Evolutionary conservation across 1,140 invertebrate species (phyloP).

Genomic region (Drosophila hydei): DNA sequence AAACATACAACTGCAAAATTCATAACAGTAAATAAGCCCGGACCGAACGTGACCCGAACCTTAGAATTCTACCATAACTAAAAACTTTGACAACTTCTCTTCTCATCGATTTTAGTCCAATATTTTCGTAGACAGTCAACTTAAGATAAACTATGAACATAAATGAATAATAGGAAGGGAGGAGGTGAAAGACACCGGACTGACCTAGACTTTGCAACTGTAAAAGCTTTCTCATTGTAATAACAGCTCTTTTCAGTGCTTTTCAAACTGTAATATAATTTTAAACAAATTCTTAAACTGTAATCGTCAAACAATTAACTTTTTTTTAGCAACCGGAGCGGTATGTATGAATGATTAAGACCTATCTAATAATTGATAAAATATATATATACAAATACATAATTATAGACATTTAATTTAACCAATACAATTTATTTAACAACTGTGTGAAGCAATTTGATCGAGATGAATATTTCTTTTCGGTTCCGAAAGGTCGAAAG

Average conservation of each 20-base stretch:
- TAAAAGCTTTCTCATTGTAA: conserved; percentile 62
- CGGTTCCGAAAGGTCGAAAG: conserved; percentile 15
- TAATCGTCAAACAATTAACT: conserved; percentile 73
- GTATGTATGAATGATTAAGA: conserved; percentile 75
- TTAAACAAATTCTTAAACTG: conserved; percentile 55
- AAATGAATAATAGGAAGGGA: too few relatives aligned
- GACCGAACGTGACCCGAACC: not conserved
- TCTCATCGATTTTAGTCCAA: too few relatives aligned
- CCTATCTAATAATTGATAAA: conserved; percentile 40
- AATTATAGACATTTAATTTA: conserved; percentile 31
- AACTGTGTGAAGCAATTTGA: conserved; percentile 30
- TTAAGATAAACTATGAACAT: too few relatives aligned
- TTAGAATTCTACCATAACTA: not conserved
- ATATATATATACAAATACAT: conserved; percentile 17
- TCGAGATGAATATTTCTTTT: conserved; percentile 31
- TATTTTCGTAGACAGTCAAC: too few relatives aligned
- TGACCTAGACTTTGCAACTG: conserved; percentile 4
- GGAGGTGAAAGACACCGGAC: not conserved
- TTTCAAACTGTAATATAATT: conserved; percentile 68
- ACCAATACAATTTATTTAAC: conserved; percentile 27
- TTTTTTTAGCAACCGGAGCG: conserved; percentile 79
- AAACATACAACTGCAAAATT: not conserved
- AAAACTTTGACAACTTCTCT: too few relatives aligned
- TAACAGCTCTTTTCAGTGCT: conserved; percentile 82
- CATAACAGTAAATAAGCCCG: not conserved